Base-by-base conservation (phyloP, 2,888 invertebrate genomes). In the Cylindroiulus punctatus region DNA sequence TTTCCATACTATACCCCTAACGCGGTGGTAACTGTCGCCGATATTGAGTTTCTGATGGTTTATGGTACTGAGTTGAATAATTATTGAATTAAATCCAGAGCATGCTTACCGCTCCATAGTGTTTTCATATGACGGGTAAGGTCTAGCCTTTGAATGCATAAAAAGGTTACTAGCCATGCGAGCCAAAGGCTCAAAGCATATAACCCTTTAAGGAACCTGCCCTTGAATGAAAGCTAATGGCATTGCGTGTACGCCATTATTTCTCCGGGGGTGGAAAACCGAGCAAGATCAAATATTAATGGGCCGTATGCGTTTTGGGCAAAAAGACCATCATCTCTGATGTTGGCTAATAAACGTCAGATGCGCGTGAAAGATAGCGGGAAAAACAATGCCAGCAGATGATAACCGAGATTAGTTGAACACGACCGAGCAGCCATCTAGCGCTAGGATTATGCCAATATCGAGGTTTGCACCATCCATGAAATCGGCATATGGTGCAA, bases 381-480 rank as follows among this genome's bases (percentile, higher is more conserved):
- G 65, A 65, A 65, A 65, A 65, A 65, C 65, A 65, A 65, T 65
- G 65, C 26, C 65, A 65, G 26, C 26, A 65, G 65, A 65, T 65
- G 65, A 65, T 65, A 65, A 65, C 65, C n/a, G 65, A 65, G 65
- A 65, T 65, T 65, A 65, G 65, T 65, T 65, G 65, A 65, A 65
- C 52, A 52, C 65, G 65, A 65, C 65, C 65, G 12, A 65, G 26
- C 57, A 57, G 57, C 22, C 22, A 57, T 57, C 12, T 57, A 57
- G 22, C 22, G 22, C 65, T 1, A 65, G 65, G 65, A 65, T 65
- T 65, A 65, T 65, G 65, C 65, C 65, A 65, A 65, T 65, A 65
- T 65, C n/a, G 65, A 26, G 26, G 65, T 65, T 65, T 22, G 65
- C 26, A 65, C 65, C 65, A 65, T 65, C 65, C 10, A 26, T 26